Evolutionary conservation across 2,113 vertebrate species (phyloP), one percentile per base, ranked within the genome.

Genomic region (Actenoides hombroni): DNA sequence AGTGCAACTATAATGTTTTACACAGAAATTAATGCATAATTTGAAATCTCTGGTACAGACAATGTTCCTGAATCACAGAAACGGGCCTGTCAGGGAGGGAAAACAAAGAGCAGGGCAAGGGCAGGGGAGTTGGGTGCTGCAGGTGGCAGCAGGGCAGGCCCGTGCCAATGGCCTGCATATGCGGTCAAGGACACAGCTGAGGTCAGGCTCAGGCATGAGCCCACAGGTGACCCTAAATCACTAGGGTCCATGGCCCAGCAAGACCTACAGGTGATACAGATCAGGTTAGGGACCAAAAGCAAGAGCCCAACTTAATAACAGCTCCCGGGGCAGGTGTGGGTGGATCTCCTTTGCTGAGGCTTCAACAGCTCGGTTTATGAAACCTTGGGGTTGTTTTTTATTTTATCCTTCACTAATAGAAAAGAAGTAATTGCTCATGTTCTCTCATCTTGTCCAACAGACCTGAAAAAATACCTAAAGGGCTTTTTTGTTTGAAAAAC

Each of bases 361-460:
- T 89, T 80, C 5, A 8, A 10, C 28, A 46, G 28, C 15, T 83
- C 39, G n/a, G 28, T 67, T 70, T 51, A 60, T 11, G 21, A 70
- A 9, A 51, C 1, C 5, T 70, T 46, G 0, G 0, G 2, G 9
- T 3, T 60, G 10, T 3, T 49, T 39, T 6, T 28, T 16, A 18
- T 35, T 3, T 59, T 42, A 9, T 17, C 17, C 21, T 70, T 76
- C 37, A 37, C 42, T 59, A 59, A 76, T 7, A 68, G 17, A 67
- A 56, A 61, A 14, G 3, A 67, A 68, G 9, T 24, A 37, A 59
- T 26, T 26, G 8, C 6, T 81, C 1, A 4, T 23, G 7, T 69
- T 59, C 21, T 68, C 81, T 68, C 31, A 49, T 20, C 13, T 56
- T 65, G 44, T 65, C n/a, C 24, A 49, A 60, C 37, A 13, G 31